These are phyloP conservation scores for Ceratosolen solmsi DNA, from an alignment of 1,140 invertebrate genomes.

Conservation along the genomic window DNA sequence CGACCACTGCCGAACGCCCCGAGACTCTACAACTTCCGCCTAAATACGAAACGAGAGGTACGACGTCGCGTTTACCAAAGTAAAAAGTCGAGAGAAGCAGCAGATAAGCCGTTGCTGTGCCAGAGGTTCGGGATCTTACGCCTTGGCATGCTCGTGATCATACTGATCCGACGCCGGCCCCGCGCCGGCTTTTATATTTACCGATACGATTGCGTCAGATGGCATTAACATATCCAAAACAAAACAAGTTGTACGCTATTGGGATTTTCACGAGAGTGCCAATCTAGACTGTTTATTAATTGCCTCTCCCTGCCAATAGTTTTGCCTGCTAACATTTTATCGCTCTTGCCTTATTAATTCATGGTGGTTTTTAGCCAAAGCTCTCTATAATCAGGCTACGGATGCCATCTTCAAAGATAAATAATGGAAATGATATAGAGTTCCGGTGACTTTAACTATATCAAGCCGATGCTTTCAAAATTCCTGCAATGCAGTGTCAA, in stretches of 20 bases:
- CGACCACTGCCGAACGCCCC: too few species aligned
- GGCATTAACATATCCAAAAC: constrained; percentile 61
- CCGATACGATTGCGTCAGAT: constrained; percentile 70
- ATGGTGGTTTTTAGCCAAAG: too few species aligned
- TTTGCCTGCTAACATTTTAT: too few species aligned
- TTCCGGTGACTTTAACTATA: too few species aligned
- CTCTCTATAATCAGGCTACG: too few species aligned
- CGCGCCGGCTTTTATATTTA: constrained; percentile 68
- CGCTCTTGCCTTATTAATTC: too few species aligned
- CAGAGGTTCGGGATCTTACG: not conserved
- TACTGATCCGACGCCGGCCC: constrained; percentile 61
- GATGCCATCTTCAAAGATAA: too few species aligned
- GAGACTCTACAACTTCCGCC: too few species aligned
- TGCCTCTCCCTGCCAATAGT: not conserved
- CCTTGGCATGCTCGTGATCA: constrained; percentile 45
- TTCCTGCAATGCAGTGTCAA: too few species aligned
- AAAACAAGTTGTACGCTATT: constrained; percentile 32
- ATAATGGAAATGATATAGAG: too few species aligned
- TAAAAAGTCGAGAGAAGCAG: not conserved
- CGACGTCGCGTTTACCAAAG: not conserved
- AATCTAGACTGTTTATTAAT: not conserved
- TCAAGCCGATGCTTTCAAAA: too few species aligned
- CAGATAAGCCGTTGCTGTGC: not conserved
- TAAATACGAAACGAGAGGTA: too few species aligned
- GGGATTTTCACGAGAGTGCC: constrained; percentile 1